phyloP scores from a whole-genome alignment of 2,888 invertebrate species.

The Ommatoiulus sabulosus region DNA sequence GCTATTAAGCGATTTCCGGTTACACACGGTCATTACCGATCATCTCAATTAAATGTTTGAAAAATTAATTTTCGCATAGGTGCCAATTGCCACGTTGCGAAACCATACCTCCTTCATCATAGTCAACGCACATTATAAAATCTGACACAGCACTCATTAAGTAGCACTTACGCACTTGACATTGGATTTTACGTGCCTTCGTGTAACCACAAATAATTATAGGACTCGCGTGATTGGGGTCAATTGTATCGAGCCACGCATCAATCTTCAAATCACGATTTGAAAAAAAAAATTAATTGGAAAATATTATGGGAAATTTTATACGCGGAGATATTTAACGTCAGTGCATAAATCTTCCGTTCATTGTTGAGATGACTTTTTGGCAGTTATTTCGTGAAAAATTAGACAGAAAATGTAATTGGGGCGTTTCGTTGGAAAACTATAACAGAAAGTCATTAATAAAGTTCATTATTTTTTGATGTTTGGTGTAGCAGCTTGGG shows the following conservation, averaged over 20 bases:
- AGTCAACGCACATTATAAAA: neutral
- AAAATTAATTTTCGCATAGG: neutral
- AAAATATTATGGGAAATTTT: neutral
- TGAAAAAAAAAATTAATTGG: neutral
- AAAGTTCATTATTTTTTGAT: too few relatives aligned
- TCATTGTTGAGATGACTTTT: neutral
- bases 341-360: neutral
- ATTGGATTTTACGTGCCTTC: slow-evolving; percentile 3
- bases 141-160: slow-evolving; percentile 6
- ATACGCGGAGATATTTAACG: neutral
- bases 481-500: too few relatives aligned
- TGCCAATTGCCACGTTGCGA: slow-evolving; percentile 10
- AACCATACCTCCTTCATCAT: neutral
- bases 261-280: neutral
- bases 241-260: neutral
- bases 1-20: neutral
- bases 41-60: neutral
- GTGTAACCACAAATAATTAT: neutral
- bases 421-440: too few relatives aligned
- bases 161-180: slow-evolving; percentile 43
- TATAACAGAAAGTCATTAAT: too few relatives aligned
- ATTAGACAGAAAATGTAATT: neutral
- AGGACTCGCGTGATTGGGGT: slow-evolving; percentile 1
- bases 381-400: neutral
- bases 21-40: neutral